Percentiles rank a stretch among this genome's conserved stretches.
phyloP scores from a whole-genome alignment of 2,113 vertebrate species.

The Semicossyphus pulcher region DNA sequence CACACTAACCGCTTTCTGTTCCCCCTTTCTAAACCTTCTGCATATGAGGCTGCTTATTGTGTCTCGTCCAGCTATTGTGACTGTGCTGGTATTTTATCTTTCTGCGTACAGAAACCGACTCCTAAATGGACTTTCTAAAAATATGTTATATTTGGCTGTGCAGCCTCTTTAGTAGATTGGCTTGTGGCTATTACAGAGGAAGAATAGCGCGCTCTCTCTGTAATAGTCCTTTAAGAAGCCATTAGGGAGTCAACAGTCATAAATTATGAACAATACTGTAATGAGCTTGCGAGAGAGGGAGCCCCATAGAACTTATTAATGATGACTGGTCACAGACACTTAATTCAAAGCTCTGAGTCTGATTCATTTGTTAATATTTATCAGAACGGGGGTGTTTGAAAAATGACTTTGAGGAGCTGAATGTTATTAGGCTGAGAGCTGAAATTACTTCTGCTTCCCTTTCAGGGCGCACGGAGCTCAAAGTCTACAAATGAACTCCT shows the following conservation, averaged over 20 bases:
- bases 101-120: conserved; percentile 39
- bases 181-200: conserved; percentile 72
- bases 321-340: conserved; percentile 78
- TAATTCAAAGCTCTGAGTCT: conserved; percentile 81
- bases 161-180: conserved; percentile 70
- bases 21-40: background rate
- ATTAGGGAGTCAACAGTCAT: conserved; percentile 83
- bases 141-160: conserved; percentile 51
- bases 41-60: background rate
- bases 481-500: conserved; percentile 45
- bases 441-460: conserved; percentile 71
- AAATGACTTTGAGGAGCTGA: conserved; percentile 64
- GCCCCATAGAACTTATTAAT: conserved; percentile 77
- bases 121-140: conserved; percentile 45
- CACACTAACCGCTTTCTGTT: background rate
- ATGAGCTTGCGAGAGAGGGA: conserved; percentile 76
- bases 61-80: conserved; percentile 21
- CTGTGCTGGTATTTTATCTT: conserved; percentile 41
- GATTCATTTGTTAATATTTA: conserved; percentile 85
- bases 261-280: conserved; percentile 82
- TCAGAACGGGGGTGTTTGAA: conserved; percentile 70
- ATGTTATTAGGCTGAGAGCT: conserved; percentile 69
- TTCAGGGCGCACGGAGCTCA: conserved; percentile 48
- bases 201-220: conserved; percentile 64
- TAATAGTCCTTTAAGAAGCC: conserved; percentile 83